Evolutionary conservation across 2,797 vertebrate genomes (phyloP), one percentile per base, ranked within the genome.

Genomic region (Falco columbarius): DNA sequence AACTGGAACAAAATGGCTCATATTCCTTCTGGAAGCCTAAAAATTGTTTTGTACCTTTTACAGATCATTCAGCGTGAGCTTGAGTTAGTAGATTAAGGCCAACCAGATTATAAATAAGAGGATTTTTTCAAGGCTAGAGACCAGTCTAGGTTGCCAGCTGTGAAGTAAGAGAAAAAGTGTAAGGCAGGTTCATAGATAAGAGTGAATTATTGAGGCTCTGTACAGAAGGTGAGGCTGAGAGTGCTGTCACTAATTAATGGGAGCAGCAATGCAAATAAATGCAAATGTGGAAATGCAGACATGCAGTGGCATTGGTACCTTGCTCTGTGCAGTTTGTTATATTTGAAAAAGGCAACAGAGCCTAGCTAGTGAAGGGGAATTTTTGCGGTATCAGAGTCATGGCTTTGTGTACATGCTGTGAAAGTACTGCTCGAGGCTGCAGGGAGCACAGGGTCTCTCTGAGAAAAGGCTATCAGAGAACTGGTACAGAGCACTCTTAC

Each of bases 71-170:
- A 22, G 11, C 0, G 0, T 80, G 65, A 89, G 30, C 1, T 30
- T 52, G 61, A 91, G 27, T 93, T 85, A 73, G 88, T 89, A 95
- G 94, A 92, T 95, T 94, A 89, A 86, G 71, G 75, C 72, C 89
- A 95, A 83, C 65, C 55, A 81, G 84, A 92, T 92, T 89, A 95
- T 36, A 95, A 91, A 89, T 87, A 92, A 92, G 72, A 89, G 65
- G 83, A 85, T 68, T 92, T 90, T 90, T 92, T 76, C 67, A 36
- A 77, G 81, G 46, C 46, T 85, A 40, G 52, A 74, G 56, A 36
- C 36, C 38, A 73, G 70, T 86, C 79, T 52, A 42, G 15, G 21
- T 76, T 93, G 44, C 63, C 63, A 79, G 36, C n/a, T 93, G 86
- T 82, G 74, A 86, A 90, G 52, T 56, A 68, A 75, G 15, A 46